These are phyloP conservation scores for Spheniscus mendiculus DNA, from an alignment of 2,113 vertebrate species.

Conservation along the genomic window DNA sequence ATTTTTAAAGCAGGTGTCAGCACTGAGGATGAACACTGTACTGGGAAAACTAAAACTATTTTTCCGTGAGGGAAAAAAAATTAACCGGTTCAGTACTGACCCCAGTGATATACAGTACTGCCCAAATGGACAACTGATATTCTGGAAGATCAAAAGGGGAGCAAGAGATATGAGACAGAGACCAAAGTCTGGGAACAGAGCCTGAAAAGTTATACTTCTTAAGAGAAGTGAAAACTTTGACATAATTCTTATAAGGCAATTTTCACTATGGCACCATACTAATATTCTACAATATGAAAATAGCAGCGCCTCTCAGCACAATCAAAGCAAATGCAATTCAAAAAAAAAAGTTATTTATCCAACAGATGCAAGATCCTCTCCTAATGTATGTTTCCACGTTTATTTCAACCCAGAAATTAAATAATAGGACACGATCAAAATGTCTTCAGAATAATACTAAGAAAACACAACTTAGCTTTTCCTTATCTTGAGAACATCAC, in stretches of 20 bases:
- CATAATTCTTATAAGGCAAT: background rate
- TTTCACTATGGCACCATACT: background rate
- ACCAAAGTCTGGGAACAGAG: background rate
- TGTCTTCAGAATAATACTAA: background rate
- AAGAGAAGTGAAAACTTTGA: background rate
- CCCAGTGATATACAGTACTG: background rate
- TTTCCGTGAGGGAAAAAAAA: background rate
- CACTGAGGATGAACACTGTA: background rate
- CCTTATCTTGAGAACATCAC: background rate
- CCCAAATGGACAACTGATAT: background rate
- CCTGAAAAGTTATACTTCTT: background rate
- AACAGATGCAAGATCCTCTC: no score
- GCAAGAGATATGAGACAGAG: background rate
- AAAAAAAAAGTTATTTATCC: no score
- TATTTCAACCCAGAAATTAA: background rate
- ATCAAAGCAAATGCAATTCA: no score
- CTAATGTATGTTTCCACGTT: background rate
- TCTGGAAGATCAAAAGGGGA: background rate
- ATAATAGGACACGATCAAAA: background rate
- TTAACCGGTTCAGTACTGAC: background rate
- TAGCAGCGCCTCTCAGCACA: no score
- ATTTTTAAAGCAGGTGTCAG: background rate
- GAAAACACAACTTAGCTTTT: background rate
- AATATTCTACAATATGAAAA: background rate
- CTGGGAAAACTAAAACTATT: background rate